Base-by-base conservation (phyloP, 2,113 vertebrate species). In the Melanerpes aurifrons region DNA sequence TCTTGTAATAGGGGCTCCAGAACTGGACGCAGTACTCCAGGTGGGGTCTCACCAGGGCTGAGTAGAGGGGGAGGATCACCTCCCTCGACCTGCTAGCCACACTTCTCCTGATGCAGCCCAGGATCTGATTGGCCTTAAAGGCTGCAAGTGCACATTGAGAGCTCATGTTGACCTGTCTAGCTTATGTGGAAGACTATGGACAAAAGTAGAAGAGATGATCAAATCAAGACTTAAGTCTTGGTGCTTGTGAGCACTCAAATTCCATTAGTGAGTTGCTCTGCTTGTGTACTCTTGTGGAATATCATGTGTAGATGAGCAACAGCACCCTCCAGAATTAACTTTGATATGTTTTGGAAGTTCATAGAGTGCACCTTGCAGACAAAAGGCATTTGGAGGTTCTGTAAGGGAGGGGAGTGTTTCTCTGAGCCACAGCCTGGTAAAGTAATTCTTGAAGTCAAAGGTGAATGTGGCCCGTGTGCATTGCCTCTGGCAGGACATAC, bases 321-420 rank as follows among this genome's bases (percentile, higher is more conserved):
- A 82, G 45, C 32, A 22, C 66, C 68, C 87, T 77, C 68, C 12
- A 70, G 59, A 70, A 45, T 31, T 72, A 50, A 67, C 3, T 74
- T 84, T 45, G 15, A 28, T 69, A 2, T 56, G 14, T 62, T 82
- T 82, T 21, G 15, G 18, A 85, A 37, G 15, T 37, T 84, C 24
- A 0, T 2, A 54, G 54, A 61, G 40, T 4, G 2, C 13, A 14
- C 10, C 4, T 29, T 72, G 3, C 43, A 54, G 40, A 28, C n/a
- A 66, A 69, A 43, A 29, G 11, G 8, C 1, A 0, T 20, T 59
- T 64, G 69, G 54, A 79, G 54, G 25, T 73, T 2, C 8, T 71
- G 9, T 45, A 37, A 73, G 26, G 22, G 8, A 82, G 13, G 54
- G 47, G 26, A 50, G 21, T 29, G 0, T 62, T 5, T 24, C 22